Evolutionary conservation across 2,888 invertebrate species (phyloP).

Genomic region (Tetragonula carbonaria): DNA sequence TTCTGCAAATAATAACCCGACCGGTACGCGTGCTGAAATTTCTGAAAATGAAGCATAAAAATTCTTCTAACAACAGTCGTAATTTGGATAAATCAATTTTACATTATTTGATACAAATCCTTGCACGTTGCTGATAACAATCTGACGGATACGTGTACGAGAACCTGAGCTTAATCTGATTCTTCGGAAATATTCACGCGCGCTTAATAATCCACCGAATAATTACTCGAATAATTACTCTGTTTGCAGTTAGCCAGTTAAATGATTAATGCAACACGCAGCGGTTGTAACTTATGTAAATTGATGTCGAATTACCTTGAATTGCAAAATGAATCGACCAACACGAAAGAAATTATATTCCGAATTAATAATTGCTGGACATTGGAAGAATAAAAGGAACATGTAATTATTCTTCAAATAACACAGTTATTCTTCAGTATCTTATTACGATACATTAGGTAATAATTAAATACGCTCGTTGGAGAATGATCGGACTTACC

Average conservation of each 20-base stretch:
- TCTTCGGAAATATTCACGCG: background rate
- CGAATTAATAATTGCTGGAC: background rate
- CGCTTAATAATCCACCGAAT: background rate
- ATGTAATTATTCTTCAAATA: too few relatives aligned
- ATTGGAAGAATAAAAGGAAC: background rate
- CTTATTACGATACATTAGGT: background rate
- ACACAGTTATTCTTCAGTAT: too few relatives aligned
- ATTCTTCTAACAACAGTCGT: background rate
- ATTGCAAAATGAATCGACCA: background rate
- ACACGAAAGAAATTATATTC: background rate
- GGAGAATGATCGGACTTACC: conserved; percentile 86
- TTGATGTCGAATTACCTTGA: too few relatives aligned
- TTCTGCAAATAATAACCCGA: background rate
- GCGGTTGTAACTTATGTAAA: background rate
- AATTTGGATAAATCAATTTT: too few relatives aligned
- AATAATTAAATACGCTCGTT: background rate
- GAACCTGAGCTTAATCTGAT: background rate
- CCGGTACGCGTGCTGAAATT: too few relatives aligned
- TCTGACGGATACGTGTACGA: too few relatives aligned
- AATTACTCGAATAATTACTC: background rate
- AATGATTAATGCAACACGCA: background rate
- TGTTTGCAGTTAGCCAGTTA: background rate
- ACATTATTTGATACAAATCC: too few relatives aligned
- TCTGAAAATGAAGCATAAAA: background rate
- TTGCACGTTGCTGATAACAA: too few relatives aligned